Conservation (phyloP, 2,888 invertebrate species). For the Formica aserva region DNA sequence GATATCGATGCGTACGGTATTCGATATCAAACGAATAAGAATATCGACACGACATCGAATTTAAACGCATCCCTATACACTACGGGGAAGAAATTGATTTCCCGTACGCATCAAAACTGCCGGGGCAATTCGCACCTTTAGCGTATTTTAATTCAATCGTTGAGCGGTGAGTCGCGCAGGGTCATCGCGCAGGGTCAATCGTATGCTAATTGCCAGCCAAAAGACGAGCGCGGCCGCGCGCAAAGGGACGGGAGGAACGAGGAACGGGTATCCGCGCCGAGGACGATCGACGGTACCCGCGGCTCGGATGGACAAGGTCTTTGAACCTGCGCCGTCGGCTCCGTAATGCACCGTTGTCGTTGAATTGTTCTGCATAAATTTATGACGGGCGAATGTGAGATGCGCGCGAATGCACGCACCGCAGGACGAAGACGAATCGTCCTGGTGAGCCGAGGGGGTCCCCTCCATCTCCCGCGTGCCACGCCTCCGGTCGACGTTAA, state of each 20-base stretch:
- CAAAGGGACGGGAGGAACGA: constrained; percentile 59
- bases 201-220: constrained; percentile 85
- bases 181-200: constrained; percentile 82
- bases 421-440: constrained; percentile 80
- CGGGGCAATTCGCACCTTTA: constrained; percentile 69
- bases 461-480: constrained; percentile 65
- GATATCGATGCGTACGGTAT: background rate
- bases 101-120: constrained; percentile 59
- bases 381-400: constrained; percentile 83
- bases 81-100: constrained; percentile 44
- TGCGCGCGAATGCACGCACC: constrained; percentile 73
- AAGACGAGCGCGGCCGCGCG: constrained; percentile 77
- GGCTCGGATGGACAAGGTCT: constrained; percentile 76
- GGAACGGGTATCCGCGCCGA: constrained; percentile 62
- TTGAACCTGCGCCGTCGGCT: constrained; percentile 80
- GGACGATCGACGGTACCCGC: constrained; percentile 70
- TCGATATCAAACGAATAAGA: background rate
- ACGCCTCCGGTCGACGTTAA: constrained; percentile 76
- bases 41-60: background rate
- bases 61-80: background rate
- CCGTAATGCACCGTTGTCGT: constrained; percentile 84
- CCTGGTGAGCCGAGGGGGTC: constrained; percentile 57
- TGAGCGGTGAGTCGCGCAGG: constrained; percentile 78
- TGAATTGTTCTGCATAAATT: constrained; percentile 86
- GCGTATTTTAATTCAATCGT: constrained; percentile 83